These are phyloP conservation scores for Acanthurus lineatus DNA, from an alignment of 2,797 vertebrate genomes.

Conservation along the genomic window DNA sequence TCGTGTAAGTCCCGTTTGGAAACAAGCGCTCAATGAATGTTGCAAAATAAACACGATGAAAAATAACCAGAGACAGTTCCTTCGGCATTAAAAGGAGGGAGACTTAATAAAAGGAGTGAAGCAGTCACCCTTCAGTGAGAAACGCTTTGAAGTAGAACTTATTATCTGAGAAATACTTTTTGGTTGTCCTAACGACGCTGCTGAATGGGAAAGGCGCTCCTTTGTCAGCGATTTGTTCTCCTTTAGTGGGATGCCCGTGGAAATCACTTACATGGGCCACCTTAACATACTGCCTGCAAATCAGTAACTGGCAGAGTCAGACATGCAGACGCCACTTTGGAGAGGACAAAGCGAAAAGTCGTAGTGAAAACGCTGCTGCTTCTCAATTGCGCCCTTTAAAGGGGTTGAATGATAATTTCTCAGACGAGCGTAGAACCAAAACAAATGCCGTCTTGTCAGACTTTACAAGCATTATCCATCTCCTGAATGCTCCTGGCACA, in stretches of 20 bases:
- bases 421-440: slow-evolving; percentile 79
- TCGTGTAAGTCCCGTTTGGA: slow-evolving; percentile 93
- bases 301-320: slow-evolving; percentile 97
- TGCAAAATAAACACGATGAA: slow-evolving; percentile 98
- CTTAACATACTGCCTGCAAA: slow-evolving; percentile 98
- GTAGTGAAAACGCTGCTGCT: slow-evolving; percentile 82
- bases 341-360: slow-evolving; percentile 89
- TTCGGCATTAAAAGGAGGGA: slow-evolving; percentile 87
- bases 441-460: slow-evolving; percentile 82
- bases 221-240: slow-evolving; percentile 99
- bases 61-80: slow-evolving; percentile 96
- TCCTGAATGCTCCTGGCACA: slow-evolving; percentile 72
- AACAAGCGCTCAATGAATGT: slow-evolving; percentile 95
- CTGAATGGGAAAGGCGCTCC: slow-evolving; percentile 96
- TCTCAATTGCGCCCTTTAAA: slow-evolving; percentile 84
- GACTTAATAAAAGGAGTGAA: slow-evolving; percentile 97
- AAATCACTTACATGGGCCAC: slow-evolving; percentile 98
- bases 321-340: slow-evolving; percentile 98
- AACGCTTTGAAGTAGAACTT: slow-evolving; percentile 99
- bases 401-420: slow-evolving; percentile 83
- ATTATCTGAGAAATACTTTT: slow-evolving; percentile 98
- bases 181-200: slow-evolving; percentile 99
- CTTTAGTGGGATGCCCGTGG: slow-evolving; percentile 97
- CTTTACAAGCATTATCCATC: slow-evolving; percentile 83
- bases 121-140: slow-evolving; percentile 95